Base-by-base conservation (phyloP, 2,888 invertebrate genomes). In the Alcis repandata region DNA sequence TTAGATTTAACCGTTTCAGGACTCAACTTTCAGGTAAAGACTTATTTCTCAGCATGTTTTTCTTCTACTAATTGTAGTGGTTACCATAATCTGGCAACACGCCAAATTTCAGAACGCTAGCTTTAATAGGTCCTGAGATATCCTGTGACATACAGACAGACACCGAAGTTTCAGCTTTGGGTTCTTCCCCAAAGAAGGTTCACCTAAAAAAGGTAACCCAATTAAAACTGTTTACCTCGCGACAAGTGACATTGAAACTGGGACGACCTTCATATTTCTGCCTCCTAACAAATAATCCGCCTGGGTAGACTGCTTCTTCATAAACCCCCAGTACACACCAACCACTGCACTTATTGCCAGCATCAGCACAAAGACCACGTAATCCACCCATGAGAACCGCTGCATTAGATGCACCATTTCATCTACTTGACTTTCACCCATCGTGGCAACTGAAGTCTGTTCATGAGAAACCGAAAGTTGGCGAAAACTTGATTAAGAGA, bases 191-290 rank as follows among this genome's bases (percentile, higher is more conserved):
- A n/a, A n/a, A n/a, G n/a, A n/a, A n/a, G n/a, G n/a, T n/a, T n/a
- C 36, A 76, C 15, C 36, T 9, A n/a, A n/a, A n/a, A n/a, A n/a
- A n/a, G n/a, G n/a, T 19, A 2, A 7, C n/a, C 11, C 15, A 15
- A 11, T 20, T 8, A 8, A 41, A 22, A 22, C 20, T 49, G 1
- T 84, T 79, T 83, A 96, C 96, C 96, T 97, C 58, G 98, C 98
- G 66, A 98, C 95, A 36, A 98, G 94, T 0, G 98, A 98, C 94
- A 98, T 94, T 33, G 97, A 95, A 59, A 98, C 96, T 2, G 98
- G 98, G 81, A 98, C 93, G 17, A 96, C 95, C 79, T 95, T 95
- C 97, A 98, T 97, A 78, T 95, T 96, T 75, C 97, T 94, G 60
- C 97, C 96, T 20, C 97, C 98, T 61, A 98, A 95, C 56, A 98